Base-by-base conservation (phyloP, 2,113 vertebrate species). In the Caloenas nicobarica region DNA sequence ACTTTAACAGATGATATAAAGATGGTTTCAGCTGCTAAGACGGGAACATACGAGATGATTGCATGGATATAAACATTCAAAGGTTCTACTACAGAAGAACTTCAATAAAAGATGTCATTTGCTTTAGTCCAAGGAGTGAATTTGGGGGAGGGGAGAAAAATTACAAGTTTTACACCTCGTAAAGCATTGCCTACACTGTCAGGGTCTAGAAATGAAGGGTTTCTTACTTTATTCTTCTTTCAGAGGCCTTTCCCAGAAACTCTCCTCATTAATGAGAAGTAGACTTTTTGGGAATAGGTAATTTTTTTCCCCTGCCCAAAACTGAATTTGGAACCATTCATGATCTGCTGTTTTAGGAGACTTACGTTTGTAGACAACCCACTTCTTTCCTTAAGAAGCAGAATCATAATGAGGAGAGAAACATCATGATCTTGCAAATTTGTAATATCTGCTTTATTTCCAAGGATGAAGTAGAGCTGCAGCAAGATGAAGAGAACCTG, bases 381-480 rank as follows among this genome's bases (percentile, higher is more conserved):
- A 23, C 31, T 74, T 90, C 34, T 60, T 90, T 76, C 68, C 51
- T 74, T 61, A 85, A 71, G 56, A 84, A 85, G 66, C 38, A 34
- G 81, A 81, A 44, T 54, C 9, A 16, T 64, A 79, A 68, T 50
- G 25, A 74, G 34, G 58, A 92, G 38, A 87, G 60, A 79, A 92
- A 60, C 28, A 51, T 23, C 29, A 15, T 19, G 0, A 33, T 82
- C 61, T 68, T 71, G 66, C 33, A 16, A 51, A 1, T 42, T 48
- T 70, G 18, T 92, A 72, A 82, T 86, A 68, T 42, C 54, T 94
- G 81, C 88, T 96, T 94, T 88, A 61, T 97, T 97, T 69, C 78
- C 73, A 95, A 99, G 99, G 99, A 99, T 97, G 99, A 99, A 86
- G 96, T 99, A 85, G 99, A 99, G 96, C 97, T 99, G 85, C 99